Evolutionary conservation across 1,140 invertebrate species (phyloP).

Genomic region (Rhyacophila brunnea): DNA sequence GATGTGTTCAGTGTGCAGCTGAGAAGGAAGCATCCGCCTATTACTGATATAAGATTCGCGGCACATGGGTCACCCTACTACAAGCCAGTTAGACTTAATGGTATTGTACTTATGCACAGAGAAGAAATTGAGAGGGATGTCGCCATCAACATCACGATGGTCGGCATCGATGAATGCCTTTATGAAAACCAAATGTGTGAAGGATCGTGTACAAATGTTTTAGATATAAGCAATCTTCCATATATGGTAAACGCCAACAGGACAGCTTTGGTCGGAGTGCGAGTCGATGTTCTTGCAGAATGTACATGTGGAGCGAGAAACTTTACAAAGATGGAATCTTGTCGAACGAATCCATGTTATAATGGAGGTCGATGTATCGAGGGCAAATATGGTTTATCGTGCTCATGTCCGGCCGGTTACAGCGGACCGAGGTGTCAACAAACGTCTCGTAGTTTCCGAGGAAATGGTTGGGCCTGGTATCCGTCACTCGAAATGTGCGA

Average conservation of each 20-base stretch:
- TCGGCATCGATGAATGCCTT: slow-evolving; percentile 95
- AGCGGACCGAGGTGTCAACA: slow-evolving; percentile 95
- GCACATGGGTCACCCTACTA: slow-evolving; percentile 96
- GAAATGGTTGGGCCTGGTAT: slow-evolving; percentile 95
- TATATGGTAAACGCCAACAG: slow-evolving; percentile 97
- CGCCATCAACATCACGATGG: slow-evolving; percentile 95
- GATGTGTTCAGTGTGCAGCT: slow-evolving; percentile 94
- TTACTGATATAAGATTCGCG: slow-evolving; percentile 91
- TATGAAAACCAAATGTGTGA: slow-evolving; percentile 95
- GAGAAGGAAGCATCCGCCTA: slow-evolving; percentile 78
- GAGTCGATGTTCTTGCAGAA: slow-evolving; percentile 84
- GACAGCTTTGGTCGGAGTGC: slow-evolving; percentile 89
- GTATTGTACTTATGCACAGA: slow-evolving; percentile 89
- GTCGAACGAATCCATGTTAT: slow-evolving; percentile 85
- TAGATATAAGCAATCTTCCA: slow-evolving; percentile 85
- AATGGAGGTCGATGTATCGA: slow-evolving; percentile 94
- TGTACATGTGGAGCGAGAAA: slow-evolving; percentile 90
- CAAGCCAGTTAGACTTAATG: slow-evolving; percentile 90
- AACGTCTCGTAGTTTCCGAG: slow-evolving; percentile 88
- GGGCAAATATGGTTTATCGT: slow-evolving; percentile 81
- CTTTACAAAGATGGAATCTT: slow-evolving; percentile 86
- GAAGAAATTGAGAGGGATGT: slow-evolving; percentile 92
- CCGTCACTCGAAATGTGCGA: slow-evolving; percentile 94
- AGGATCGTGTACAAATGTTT: slow-evolving; percentile 89
- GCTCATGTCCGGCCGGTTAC: slow-evolving; percentile 87